Conservation (phyloP, 2,113 vertebrate species). For the Entosphenus tridentatus region DNA sequence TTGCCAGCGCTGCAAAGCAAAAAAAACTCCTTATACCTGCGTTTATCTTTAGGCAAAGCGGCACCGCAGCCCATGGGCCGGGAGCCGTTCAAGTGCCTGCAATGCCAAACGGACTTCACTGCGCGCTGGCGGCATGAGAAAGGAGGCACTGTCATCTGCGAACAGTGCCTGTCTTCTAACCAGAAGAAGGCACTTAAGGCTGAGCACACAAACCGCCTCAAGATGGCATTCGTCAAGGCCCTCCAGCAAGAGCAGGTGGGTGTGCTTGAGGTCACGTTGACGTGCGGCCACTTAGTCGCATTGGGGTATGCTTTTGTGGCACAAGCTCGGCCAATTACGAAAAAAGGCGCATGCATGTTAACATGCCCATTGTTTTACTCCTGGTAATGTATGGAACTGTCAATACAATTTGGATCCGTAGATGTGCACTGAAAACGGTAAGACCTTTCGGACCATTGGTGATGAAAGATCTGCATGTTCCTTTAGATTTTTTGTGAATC, state of each 20-base stretch:
- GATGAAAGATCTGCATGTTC: too few species aligned
- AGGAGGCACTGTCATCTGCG: constrained; percentile 59
- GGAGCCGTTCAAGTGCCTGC: constrained; percentile 64
- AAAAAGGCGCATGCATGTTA: not conserved
- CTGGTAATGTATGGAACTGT: too few species aligned
- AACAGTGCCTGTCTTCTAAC: constrained; percentile 84
- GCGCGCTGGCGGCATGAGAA: constrained; percentile 93
- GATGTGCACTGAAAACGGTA: too few species aligned
- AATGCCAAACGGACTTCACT: constrained; percentile 96
- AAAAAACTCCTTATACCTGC: too few species aligned
- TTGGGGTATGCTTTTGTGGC: not conserved
- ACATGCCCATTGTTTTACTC: not conserved
- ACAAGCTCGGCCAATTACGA: not conserved
- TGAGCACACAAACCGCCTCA: constrained; percentile 77
- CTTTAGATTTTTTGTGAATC: too few species aligned
- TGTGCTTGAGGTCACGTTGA: not conserved
- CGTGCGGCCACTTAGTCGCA: not conserved
- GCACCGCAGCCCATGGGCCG: constrained; percentile 24
- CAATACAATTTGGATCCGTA: too few species aligned
- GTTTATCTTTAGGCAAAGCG: constrained; percentile 27
- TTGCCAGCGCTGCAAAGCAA: too few species aligned
- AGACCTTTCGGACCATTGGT: too few species aligned
- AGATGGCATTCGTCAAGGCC: constrained; percentile 89
- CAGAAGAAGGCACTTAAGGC: constrained; percentile 85
- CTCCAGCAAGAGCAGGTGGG: constrained; percentile 52